These are phyloP conservation scores for Sitta carolinensis DNA, from an alignment of 2,797 vertebrate genomes.

Conservation along the genomic window DNA sequence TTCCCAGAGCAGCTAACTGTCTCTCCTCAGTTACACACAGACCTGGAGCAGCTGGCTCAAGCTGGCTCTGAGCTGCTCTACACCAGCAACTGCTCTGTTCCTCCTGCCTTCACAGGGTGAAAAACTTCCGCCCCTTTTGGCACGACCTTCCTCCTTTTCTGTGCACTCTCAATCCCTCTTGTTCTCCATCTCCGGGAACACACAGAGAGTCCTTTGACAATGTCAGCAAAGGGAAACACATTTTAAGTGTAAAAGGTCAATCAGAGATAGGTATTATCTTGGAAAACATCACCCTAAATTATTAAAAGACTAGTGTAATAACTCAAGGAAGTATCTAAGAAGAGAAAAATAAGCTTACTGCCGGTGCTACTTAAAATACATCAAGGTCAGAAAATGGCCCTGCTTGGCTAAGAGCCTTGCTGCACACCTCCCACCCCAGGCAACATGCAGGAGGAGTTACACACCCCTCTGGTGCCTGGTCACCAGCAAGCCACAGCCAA, in stretches of 20 bases:
- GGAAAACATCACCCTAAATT: not conserved
- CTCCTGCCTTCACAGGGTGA: not conserved
- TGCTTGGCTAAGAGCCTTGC: not conserved
- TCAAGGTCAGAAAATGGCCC: not conserved
- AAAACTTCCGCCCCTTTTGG: not conserved
- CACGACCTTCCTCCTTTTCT: not conserved
- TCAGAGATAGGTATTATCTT: not conserved
- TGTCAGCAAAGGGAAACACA: not conserved
- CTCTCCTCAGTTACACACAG: not conserved
- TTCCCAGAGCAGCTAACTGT: not conserved
- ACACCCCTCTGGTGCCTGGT: not conserved
- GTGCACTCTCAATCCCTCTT: not conserved
- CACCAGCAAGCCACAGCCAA: not conserved
- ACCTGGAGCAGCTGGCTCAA: constrained; percentile 35
- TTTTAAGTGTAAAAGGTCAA: not conserved
- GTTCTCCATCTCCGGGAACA: not conserved
- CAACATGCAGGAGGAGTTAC: not conserved
- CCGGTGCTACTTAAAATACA: not conserved
- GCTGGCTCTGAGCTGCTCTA: not conserved
- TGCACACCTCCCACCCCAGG: not conserved
- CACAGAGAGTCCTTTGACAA: not conserved
- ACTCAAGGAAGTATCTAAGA: not conserved
- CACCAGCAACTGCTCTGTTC: not conserved
- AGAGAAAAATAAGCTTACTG: not conserved
- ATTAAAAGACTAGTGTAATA: not conserved